Conservation (phyloP, 2,113 vertebrate species). For the Pygoscelis antarcticus region DNA sequence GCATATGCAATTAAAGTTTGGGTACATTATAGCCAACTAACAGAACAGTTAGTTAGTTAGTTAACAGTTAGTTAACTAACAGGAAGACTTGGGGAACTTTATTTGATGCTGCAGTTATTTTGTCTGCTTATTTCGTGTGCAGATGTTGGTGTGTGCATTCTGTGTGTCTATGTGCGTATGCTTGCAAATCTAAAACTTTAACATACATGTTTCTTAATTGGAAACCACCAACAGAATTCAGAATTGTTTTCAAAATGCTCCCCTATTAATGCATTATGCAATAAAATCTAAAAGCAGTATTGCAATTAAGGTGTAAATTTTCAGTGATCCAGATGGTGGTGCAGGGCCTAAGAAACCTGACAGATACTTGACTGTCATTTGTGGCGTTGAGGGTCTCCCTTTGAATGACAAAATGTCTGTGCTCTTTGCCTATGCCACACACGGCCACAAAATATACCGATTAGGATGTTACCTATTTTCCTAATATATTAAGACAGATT, state of each 20-base stretch:
- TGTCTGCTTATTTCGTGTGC: not conserved
- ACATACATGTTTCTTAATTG: not conserved
- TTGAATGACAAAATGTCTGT: not conserved
- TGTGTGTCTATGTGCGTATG: not conserved
- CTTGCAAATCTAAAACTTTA: not conserved
- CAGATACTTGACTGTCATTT: not conserved
- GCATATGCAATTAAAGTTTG: not conserved
- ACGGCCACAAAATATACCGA: not conserved
- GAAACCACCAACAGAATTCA: not conserved
- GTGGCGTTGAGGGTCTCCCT: not conserved
- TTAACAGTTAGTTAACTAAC: not conserved
- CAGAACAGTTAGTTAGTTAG: not conserved
- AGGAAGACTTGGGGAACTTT: not conserved
- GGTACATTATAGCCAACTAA: not conserved
- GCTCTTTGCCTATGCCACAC: not conserved
- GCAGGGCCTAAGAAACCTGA: not conserved
- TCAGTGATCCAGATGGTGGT: not conserved
- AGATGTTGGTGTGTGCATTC: not conserved
- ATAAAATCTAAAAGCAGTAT: not conserved
- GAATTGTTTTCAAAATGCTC: not conserved
- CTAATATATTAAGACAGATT: not conserved
- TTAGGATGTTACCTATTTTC: not conserved
- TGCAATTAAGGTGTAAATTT: not conserved
- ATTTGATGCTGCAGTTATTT: not conserved
- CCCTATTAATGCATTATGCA: not conserved